phyloP scores from a whole-genome alignment of 2,888 invertebrate genomes.

The Diachrysia chrysitis region DNA sequence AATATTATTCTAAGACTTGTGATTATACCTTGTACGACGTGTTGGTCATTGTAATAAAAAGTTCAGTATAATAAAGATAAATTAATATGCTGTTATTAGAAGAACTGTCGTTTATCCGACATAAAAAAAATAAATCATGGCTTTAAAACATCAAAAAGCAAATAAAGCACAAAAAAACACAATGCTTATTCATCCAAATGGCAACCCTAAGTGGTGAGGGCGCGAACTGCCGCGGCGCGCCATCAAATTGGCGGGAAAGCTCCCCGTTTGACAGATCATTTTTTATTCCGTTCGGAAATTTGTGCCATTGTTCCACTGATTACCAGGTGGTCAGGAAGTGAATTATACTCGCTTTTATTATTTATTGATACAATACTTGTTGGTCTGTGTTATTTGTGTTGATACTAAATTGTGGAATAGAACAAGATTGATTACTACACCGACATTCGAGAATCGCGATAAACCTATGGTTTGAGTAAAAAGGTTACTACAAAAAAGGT shows the following conservation, averaged over 20 bases:
- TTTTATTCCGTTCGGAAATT: conserved; percentile 84
- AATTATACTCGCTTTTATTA: conserved; percentile 59
- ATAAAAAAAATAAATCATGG: no score
- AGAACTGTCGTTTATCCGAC: no score
- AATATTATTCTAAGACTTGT: background rate
- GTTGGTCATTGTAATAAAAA: no score
- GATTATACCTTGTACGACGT: no score
- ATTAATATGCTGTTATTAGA: no score
- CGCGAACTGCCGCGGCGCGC: conserved; percentile 66
- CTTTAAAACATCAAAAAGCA: background rate
- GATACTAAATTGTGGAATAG: background rate
- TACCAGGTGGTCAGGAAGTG: conserved; percentile 84
- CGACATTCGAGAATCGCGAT: background rate
- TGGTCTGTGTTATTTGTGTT: conserved; percentile 1
- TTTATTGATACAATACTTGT: conserved; percentile 30
- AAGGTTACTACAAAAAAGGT: background rate
- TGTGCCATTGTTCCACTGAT: conserved; percentile 80
- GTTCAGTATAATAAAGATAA: no score
- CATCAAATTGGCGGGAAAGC: conserved; percentile 86
- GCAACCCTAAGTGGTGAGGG: conserved; percentile 76
- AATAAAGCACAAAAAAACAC: conserved; percentile 8
- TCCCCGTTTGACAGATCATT: conserved; percentile 85
- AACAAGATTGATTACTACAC: background rate
- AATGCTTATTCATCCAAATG: conserved; percentile 55
- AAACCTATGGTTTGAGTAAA: background rate